Evolutionary conservation across 2,888 invertebrate genomes (phyloP), one percentile per base, ranked within the genome.

Genomic region (Ophion slaviceki): DNA sequence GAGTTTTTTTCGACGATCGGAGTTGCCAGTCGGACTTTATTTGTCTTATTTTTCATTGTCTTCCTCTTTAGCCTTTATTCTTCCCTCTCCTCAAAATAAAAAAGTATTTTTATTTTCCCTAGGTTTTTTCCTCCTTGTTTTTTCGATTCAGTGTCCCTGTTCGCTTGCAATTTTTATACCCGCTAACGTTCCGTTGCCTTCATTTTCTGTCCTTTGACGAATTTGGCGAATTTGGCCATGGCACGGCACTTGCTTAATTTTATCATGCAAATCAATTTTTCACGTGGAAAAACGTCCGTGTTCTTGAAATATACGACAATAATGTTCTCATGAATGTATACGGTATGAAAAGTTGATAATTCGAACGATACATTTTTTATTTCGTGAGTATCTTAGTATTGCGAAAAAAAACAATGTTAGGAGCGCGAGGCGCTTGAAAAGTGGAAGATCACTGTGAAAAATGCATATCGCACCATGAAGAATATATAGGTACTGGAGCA

Each of bases 1-100:
- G 71, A 76, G 83, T 86, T 87, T 84, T 84, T 88, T 82, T 78
- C 76, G 57, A 61, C 81, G 62, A 53, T 24, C 8, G 32, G 79
- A 84, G 78, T 86, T 80, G 82, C 77, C 71, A 71, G 53, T 17
- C 17, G 53, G 17, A 53, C 53, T 53, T 0, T 53, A 17, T 53
- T 53, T 53, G 64, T 74, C 70, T 24, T 67, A 81, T 28, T 84
- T 59, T 80, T 45, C 76, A 47, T 70, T 67, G 77, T 84, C 80
- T 62, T 75, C 72, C 75, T 76, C 70, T 66, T 76, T 62, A 80
- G 71, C 80, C 78, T 66, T 70, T 67, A 61, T 36, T 59, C 45
- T 45, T 75, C 45, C 47, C 80, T 72, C 64, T 53, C 36, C 32
- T n/a, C n/a, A n/a, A n/a, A n/a, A n/a, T n/a, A n/a, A n/a, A n/a